Evolutionary conservation across 2,113 vertebrate genomes (phyloP).

Genomic region (Azemiops feae): DNA sequence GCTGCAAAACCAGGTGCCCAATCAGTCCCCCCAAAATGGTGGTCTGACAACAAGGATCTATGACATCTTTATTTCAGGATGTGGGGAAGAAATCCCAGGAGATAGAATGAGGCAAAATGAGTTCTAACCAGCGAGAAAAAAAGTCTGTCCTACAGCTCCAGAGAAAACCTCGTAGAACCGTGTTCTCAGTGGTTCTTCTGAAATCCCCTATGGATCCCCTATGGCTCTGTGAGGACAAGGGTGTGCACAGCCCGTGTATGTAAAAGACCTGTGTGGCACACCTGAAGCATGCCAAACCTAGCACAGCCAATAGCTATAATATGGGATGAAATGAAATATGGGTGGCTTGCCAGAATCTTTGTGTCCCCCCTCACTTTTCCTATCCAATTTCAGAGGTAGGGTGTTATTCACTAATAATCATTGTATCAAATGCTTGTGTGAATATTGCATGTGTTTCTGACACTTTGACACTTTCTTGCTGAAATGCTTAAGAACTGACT

Average conservation of each 20-base stretch:
- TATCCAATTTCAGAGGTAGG: background rate
- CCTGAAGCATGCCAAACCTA: background rate
- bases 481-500: background rate
- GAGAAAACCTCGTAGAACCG: background rate
- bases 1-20: too few relatives aligned
- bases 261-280: background rate
- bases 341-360: background rate
- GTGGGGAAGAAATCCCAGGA: too few relatives aligned
- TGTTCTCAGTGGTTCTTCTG: background rate
- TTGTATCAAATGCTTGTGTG: background rate
- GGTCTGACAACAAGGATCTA: too few relatives aligned
- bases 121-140: background rate
- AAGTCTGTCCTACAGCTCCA: background rate
- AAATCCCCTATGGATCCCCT: background rate
- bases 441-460: background rate
- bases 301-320: background rate
- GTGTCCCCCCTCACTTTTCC: background rate
- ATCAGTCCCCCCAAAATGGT: too few relatives aligned
- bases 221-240: background rate
- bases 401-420: background rate
- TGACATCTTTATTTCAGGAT: too few relatives aligned
- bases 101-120: background rate
- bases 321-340: background rate
- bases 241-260: background rate
- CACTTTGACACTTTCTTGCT: background rate